phyloP scores from a whole-genome alignment of 2,797 vertebrate species.

The Pristis pectinata region DNA sequence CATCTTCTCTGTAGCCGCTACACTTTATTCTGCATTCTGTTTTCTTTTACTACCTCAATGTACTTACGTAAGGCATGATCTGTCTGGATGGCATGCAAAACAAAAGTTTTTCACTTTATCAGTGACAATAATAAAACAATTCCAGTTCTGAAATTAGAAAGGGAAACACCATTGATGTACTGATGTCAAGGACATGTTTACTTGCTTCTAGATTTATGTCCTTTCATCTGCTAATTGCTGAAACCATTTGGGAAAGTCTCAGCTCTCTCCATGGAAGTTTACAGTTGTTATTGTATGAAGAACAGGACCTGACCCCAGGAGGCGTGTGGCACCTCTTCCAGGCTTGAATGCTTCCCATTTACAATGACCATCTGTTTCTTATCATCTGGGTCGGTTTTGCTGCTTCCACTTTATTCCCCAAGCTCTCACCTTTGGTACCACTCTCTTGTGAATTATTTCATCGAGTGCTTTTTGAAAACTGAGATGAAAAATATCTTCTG shows the following conservation, averaged over 20 bases:
- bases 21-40: too few species aligned
- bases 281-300: neutral
- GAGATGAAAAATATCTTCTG: neutral
- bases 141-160: too few species aligned
- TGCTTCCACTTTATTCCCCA: neutral
- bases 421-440: conserved; percentile 5
- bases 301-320: neutral
- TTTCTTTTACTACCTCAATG: too few species aligned
- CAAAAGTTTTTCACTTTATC: too few species aligned
- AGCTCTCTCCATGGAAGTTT: neutral
- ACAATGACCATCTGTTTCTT: conserved; percentile 9
- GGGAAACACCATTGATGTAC: neutral
- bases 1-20: too few species aligned
- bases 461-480: neutral
- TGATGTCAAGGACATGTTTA: neutral
- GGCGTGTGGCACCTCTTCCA: neutral
- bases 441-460: neutral
- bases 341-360: neutral
- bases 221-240: neutral
- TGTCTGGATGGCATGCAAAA: too few species aligned
- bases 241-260: too few species aligned
- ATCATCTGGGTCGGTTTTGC: neutral
- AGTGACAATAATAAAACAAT: too few species aligned
- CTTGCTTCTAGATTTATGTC: neutral
- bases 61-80: too few species aligned